These are phyloP conservation scores for Sarcophaga caerulescens DNA, from an alignment of 2,888 invertebrate species.

Conservation along the genomic window DNA sequence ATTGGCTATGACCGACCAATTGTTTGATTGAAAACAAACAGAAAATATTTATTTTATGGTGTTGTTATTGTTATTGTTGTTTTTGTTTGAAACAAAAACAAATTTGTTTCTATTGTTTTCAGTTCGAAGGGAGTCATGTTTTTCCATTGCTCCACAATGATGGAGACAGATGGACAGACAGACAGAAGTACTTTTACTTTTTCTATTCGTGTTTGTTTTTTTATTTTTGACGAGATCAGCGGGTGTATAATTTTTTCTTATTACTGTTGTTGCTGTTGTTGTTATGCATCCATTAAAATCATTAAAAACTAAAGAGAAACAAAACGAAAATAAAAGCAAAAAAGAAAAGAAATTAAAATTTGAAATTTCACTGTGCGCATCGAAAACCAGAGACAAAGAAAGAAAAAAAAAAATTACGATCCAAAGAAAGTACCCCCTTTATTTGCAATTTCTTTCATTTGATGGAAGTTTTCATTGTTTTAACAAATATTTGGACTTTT, in stretches of 20 bases:
- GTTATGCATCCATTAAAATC: conserved; percentile 55
- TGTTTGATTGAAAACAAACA: conserved; percentile 57
- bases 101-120: conserved; percentile 49
- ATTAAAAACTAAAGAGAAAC: conserved; percentile 13
- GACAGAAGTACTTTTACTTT: conserved; percentile 59
- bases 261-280: conserved; percentile 10
- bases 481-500: no score
- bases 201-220: background rate
- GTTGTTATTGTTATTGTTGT: conserved; percentile 16
- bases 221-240: conserved; percentile 52
- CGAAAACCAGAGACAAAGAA: background rate
- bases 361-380: conserved; percentile 38
- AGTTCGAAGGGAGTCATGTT: background rate
- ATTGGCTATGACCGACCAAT: conserved; percentile 63
- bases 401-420: no score
- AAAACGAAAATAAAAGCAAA: background rate
- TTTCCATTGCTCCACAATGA: background rate
- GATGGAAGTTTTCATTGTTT: no score
- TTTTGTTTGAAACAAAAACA: background rate
- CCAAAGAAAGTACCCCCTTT: no score
- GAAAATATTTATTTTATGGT: conserved; percentile 11
- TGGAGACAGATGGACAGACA: background rate
- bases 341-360: background rate
- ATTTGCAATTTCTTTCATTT: no score
- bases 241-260: conserved; percentile 50